phyloP scores from a whole-genome alignment of 2,113 vertebrate genomes.

The Chaetops frenatus region DNA sequence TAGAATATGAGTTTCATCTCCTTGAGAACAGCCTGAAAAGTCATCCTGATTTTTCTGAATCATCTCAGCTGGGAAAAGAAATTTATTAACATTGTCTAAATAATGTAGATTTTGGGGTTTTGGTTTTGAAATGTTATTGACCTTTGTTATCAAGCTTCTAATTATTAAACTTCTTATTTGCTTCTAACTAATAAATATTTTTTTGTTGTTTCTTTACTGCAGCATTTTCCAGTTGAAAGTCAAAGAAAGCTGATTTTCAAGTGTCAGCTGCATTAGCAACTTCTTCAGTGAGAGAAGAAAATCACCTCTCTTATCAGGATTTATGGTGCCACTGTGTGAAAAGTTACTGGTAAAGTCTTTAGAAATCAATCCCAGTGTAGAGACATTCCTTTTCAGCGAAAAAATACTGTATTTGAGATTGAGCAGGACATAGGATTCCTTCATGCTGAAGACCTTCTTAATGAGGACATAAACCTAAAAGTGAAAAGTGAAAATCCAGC shows the following conservation, averaged over 20 bases:
- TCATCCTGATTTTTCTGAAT: background rate
- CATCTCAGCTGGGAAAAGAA: background rate
- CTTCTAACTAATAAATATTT: background rate
- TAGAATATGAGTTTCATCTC: background rate
- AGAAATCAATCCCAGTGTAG: background rate
- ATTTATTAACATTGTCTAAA: background rate
- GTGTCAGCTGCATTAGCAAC: slow-evolving; percentile 40
- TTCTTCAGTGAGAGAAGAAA: slow-evolving; percentile 45
- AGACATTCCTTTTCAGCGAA: background rate
- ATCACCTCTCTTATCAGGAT: background rate
- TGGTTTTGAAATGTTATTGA: background rate
- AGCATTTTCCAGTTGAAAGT: background rate
- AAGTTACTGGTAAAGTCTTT: background rate
- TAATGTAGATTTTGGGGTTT: background rate
- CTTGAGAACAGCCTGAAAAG: background rate
- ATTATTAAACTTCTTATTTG: background rate
- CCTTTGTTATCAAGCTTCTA: background rate
- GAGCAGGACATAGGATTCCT: background rate
- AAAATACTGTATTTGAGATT: background rate
- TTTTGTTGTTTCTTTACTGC: background rate
- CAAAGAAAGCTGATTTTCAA: slow-evolving; percentile 59
- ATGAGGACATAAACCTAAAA: background rate
- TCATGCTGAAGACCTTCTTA: background rate
- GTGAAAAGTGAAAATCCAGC: background rate
- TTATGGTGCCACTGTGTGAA: background rate